phyloP scores from a whole-genome alignment of 2,113 vertebrate genomes.

The Zosterops borbonicus region DNA sequence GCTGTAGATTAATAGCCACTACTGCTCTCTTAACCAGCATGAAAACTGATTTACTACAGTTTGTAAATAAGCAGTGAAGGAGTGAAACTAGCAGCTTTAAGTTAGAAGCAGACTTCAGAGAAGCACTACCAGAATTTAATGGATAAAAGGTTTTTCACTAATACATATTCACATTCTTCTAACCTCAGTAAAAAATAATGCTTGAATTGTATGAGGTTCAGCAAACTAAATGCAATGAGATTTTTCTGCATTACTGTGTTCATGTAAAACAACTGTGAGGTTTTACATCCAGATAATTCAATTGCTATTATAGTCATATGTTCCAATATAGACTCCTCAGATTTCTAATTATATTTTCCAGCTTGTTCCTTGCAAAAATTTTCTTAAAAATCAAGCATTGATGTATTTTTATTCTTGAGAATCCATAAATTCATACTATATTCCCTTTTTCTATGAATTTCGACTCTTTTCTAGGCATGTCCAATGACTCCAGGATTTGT shows the following conservation, averaged over 20 bases:
- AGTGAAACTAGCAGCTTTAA: not conserved
- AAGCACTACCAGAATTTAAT: accelerated
- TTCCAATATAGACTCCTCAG: not conserved
- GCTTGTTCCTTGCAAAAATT: not conserved
- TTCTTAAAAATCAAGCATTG: not conserved
- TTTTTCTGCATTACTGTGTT: not conserved
- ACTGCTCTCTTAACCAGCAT: not conserved
- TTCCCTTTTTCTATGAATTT: not conserved
- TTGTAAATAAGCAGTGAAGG: not conserved
- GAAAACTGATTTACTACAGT: not conserved
- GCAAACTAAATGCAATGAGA: not conserved
- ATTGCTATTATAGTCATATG: not conserved
- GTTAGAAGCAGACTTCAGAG: not conserved
- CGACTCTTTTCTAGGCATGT: not conserved
- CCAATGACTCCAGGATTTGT: not conserved
- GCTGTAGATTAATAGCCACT: not conserved
- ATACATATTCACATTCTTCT: not conserved
- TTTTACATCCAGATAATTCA: not conserved
- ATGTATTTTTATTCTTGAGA: not conserved
- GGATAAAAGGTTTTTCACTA: not conserved
- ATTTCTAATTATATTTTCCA: not conserved
- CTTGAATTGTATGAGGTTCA: not conserved
- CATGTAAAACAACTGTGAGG: not conserved
- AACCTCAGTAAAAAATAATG: not conserved
- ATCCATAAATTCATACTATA: not conserved